Evolutionary conservation across 2,888 invertebrate species (phyloP).

Genomic region (Bibio marci): DNA sequence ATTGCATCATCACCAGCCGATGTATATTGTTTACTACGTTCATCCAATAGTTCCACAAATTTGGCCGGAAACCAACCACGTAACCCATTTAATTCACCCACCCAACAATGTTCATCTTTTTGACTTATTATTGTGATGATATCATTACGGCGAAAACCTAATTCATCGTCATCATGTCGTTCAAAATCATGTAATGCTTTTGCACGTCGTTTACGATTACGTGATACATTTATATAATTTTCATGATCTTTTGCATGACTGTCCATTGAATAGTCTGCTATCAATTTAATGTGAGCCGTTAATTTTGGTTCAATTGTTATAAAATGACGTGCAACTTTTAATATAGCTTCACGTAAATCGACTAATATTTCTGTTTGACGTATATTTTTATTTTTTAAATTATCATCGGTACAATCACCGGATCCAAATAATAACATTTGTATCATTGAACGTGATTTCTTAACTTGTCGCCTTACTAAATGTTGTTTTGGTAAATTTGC

Average conservation of each 20-base stretch:
- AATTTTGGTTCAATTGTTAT: slow-evolving; percentile 81
- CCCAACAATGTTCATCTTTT: slow-evolving; percentile 98
- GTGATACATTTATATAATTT: slow-evolving; percentile 83
- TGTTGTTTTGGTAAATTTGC: slow-evolving; percentile 90
- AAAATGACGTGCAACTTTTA: slow-evolving; percentile 89
- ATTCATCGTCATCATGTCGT: slow-evolving; percentile 92
- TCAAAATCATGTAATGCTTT: slow-evolving; percentile 94
- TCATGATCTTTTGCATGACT: slow-evolving; percentile 89
- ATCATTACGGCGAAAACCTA: slow-evolving; percentile 96
- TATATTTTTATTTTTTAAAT: slow-evolving; percentile 88
- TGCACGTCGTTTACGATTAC: slow-evolving; percentile 74
- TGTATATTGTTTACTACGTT: slow-evolving; percentile 79
- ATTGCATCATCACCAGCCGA: slow-evolving; percentile 94
- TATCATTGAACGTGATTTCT: slow-evolving; percentile 77
- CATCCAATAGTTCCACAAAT: slow-evolving; percentile 90
- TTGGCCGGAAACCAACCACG: slow-evolving; percentile 95
- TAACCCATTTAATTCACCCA: slow-evolving; percentile 89
- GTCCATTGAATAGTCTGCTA: slow-evolving; percentile 91
- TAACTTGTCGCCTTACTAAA: slow-evolving; percentile 67
- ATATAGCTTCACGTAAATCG: slow-evolving; percentile 89
- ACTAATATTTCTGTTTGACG: slow-evolving; percentile 96
- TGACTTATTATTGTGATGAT: slow-evolving; percentile 94
- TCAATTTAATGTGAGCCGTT: slow-evolving; percentile 55
- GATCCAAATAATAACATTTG: slow-evolving; percentile 47
- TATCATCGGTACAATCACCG: slow-evolving; percentile 58